These are phyloP conservation scores for Hydroisotoma schaefferi DNA, from an alignment of 2,888 invertebrate genomes.

Conservation along the genomic window DNA sequence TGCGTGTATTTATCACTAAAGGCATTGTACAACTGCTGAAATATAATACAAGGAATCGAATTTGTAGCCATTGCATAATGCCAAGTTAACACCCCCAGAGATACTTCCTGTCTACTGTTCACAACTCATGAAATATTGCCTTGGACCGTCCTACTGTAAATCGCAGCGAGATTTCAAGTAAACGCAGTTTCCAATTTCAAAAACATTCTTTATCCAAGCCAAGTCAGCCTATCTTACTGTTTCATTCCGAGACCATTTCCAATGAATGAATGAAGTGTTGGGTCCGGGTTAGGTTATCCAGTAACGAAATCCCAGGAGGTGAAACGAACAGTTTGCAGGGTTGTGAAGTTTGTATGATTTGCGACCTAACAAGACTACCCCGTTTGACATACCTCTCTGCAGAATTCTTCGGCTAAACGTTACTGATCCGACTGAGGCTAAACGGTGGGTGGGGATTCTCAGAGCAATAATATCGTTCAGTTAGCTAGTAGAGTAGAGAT, in stretches of 20 bases:
- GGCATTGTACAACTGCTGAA: too few relatives aligned
- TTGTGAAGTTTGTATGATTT: conserved; percentile 3
- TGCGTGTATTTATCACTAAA: too few relatives aligned
- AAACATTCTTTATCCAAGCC: conserved; percentile 5
- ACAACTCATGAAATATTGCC: neutral
- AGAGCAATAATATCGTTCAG: too few relatives aligned
- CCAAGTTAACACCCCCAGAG: conserved; percentile 11
- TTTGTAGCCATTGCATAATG: neutral
- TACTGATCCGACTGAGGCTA: too few relatives aligned
- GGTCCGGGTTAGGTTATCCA: neutral
- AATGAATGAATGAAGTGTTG: conserved; percentile 2
- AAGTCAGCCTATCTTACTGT: too few relatives aligned
- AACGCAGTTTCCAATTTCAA: conserved; percentile 2
- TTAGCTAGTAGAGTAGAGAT: too few relatives aligned
- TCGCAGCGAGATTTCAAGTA: neutral
- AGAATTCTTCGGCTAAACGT: too few relatives aligned
- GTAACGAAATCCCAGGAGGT: conserved; percentile 8
- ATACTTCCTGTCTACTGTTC: conserved; percentile 4
- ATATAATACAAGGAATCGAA: conserved; percentile 3
- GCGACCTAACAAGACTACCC: neutral
- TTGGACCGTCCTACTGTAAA: conserved; percentile 1
- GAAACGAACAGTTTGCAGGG: neutral
- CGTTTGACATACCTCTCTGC: too few relatives aligned
- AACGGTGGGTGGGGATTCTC: too few relatives aligned
- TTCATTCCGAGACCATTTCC: conserved; percentile 3